Evolutionary conservation across 2,797 vertebrate genomes (phyloP).

Genomic region (Gymnocypris eckloni): DNA sequence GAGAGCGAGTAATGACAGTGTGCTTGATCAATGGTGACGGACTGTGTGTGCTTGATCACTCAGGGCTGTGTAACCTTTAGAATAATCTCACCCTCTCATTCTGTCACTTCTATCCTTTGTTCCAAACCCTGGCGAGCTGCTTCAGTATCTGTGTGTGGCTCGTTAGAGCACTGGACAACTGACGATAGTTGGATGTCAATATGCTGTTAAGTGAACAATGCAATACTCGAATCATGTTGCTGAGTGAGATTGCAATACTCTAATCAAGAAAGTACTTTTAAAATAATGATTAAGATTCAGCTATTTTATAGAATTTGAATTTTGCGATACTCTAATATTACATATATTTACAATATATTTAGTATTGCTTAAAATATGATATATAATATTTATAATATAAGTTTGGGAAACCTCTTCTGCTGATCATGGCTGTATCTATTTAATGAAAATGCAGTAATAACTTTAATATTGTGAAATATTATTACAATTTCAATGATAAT

Average conservation of each 20-base stretch:
- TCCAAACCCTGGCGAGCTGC: background rate
- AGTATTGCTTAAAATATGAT: background rate
- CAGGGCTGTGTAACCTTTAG: slow-evolving; percentile 32
- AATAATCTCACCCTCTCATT: slow-evolving; percentile 34
- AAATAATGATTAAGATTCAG: background rate
- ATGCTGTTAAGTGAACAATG: background rate
- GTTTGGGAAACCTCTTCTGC: background rate
- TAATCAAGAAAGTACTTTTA: background rate
- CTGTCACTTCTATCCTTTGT: slow-evolving; percentile 1
- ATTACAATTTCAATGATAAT: background rate
- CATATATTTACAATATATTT: background rate
- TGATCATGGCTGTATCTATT: background rate
- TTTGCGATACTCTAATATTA: background rate
- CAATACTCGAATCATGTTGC: background rate
- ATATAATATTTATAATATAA: no score
- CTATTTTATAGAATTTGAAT: background rate
- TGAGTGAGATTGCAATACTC: background rate
- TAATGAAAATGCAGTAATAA: background rate
- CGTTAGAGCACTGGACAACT: background rate
- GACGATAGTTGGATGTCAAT: background rate
- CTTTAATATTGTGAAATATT: background rate
- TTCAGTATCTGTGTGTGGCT: background rate
- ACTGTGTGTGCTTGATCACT: slow-evolving; percentile 27
- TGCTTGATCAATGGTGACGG: slow-evolving; percentile 38
- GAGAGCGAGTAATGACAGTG: slow-evolving; percentile 27